Percentiles rank a stretch among this genome's conserved stretches.
Conservation (phyloP, 2,113 vertebrate genomes). For the Anthoscopus minutus region DNA sequence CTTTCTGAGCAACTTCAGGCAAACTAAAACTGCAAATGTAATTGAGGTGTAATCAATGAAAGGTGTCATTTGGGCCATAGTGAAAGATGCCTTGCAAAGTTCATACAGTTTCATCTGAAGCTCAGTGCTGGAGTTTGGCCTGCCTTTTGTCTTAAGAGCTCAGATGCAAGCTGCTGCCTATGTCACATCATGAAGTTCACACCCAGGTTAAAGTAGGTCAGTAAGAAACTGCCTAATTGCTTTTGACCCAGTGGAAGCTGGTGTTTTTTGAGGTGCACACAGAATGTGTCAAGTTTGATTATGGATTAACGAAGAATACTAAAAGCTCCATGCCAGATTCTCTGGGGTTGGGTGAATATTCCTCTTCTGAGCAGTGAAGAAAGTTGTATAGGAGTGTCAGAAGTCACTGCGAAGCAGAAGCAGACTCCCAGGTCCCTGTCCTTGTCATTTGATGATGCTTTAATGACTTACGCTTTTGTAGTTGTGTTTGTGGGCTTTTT, state of each 20-base stretch:
- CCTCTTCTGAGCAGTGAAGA: neutral
- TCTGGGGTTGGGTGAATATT: neutral
- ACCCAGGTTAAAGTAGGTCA: constrained; percentile 25
- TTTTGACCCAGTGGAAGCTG: constrained; percentile 4
- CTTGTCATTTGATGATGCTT: neutral
- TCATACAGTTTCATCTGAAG: neutral
- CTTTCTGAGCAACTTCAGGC: neutral
- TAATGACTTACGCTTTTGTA: neutral
- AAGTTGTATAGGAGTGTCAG: neutral
- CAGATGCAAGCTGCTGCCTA: neutral
- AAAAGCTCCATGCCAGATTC: neutral
- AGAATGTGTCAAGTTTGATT: neutral
- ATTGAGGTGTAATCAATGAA: neutral
- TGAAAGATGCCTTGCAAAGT: neutral
- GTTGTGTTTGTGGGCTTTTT: neutral
- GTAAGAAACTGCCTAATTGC: neutral
- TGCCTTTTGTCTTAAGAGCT: neutral
- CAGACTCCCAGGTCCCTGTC: neutral
- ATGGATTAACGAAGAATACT: neutral
- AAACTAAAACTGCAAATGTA: neutral
- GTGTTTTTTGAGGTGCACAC: neutral
- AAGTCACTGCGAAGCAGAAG: neutral
- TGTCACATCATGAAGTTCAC: neutral
- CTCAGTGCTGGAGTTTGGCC: neutral
- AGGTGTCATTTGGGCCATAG: neutral